Percentiles rank a stretch among this genome's conserved stretches.
These are phyloP conservation scores for Drosophila micromelanica DNA, from an alignment of 1,140 invertebrate species.

Conservation along the genomic window DNA sequence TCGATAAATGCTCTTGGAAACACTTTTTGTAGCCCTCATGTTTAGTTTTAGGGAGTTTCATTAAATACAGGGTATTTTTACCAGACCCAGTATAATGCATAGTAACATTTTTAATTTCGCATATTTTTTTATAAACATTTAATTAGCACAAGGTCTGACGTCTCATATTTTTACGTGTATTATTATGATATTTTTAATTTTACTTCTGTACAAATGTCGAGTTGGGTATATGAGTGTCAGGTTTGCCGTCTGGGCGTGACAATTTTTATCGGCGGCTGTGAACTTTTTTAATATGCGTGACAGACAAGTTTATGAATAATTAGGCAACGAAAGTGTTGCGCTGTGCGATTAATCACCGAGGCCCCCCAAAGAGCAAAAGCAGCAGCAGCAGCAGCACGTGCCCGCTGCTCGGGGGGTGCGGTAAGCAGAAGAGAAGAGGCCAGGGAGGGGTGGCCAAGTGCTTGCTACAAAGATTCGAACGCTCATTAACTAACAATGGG, in stretches of 20 bases:
- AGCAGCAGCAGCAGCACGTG: constrained; percentile 22
- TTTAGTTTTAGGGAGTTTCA: too few relatives aligned
- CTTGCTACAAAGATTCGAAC: constrained; percentile 39
- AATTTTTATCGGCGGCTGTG: constrained; percentile 47
- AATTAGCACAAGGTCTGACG: constrained; percentile 39
- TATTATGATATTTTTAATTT: not conserved
- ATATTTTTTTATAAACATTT: constrained; percentile 48
- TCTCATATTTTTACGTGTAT: not conserved
- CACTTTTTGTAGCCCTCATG: too few relatives aligned
- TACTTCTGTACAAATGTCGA: constrained; percentile 21
- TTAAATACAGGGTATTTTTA: constrained; percentile 11
- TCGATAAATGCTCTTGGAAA: too few relatives aligned
- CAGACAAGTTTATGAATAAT: constrained; percentile 77
- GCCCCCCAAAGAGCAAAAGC: constrained; percentile 17
- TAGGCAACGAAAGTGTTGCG: constrained; percentile 51
- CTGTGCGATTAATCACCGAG: constrained; percentile 65
- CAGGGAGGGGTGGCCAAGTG: not conserved
- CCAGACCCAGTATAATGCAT: constrained; percentile 8
- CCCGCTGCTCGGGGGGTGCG: constrained; percentile 22
- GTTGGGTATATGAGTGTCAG: constrained; percentile 64
- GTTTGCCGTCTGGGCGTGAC: constrained; percentile 40
- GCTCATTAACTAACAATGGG: constrained; percentile 53
- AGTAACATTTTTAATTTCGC: constrained; percentile 33
- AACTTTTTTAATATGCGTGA: constrained; percentile 72
- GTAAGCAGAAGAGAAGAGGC: not conserved